phyloP scores from a whole-genome alignment of 2,797 vertebrate species.

The Carcharodon carcharias region DNA sequence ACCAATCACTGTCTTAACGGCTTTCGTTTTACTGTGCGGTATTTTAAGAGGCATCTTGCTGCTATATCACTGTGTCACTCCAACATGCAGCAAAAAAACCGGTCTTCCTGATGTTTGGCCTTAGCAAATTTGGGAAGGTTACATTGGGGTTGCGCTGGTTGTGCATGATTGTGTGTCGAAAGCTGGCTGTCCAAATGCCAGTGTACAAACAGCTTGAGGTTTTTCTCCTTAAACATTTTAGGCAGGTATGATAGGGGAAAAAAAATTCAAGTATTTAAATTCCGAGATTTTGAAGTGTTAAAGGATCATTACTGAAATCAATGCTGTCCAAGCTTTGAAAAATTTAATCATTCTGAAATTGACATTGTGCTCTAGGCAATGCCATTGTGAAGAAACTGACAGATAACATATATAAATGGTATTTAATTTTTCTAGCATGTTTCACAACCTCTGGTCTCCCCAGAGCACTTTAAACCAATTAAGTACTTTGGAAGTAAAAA shows the following conservation, averaged over 20 bases:
- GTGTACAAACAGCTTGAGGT: not conserved
- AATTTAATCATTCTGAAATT: not conserved
- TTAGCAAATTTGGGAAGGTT: not conserved
- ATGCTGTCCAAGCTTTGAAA: not conserved
- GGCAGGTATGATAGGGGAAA: not conserved
- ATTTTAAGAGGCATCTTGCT: conserved; percentile 21
- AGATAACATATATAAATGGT: not conserved
- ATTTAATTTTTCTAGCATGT: not conserved
- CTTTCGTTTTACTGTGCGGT: not conserved
- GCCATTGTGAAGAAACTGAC: not conserved
- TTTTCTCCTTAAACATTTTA: not conserved
- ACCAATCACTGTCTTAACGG: not conserved
- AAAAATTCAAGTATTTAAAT: not conserved
- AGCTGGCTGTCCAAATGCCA: not conserved
- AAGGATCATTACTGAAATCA: not conserved
- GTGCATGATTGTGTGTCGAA: not conserved
- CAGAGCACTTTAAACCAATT: not conserved
- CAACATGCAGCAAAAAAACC: not conserved
- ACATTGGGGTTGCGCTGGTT: not conserved
- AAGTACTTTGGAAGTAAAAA: not conserved
- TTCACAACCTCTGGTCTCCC: not conserved
- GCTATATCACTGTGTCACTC: not conserved
- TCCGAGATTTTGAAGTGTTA: not conserved
- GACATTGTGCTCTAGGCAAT: not conserved
- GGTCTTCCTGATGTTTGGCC: not conserved